Evolutionary conservation across 2,113 vertebrate species (phyloP), one percentile per base, ranked within the genome.

Genomic region (Tympanuchus pallidicinctus): DNA sequence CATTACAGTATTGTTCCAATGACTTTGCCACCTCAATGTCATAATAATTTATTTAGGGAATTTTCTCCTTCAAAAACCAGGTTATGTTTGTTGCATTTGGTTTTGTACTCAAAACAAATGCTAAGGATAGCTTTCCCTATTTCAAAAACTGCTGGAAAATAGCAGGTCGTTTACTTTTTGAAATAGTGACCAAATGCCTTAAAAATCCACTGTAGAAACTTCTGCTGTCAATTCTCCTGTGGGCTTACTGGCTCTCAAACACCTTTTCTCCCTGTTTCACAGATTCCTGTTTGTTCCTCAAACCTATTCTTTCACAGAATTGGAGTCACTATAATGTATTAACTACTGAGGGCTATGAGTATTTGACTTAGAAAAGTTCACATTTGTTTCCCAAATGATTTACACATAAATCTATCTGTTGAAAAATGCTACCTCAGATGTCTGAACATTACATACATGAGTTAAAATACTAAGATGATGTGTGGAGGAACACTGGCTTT

Each of bases 191-290:
- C 27, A 30, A 76, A 17, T 75, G 71, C 52, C 20, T 90, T 61
- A 83, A 36, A 11, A 2, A 10, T 40, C 38, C 75, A 40, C 12
- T 13, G 64, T 28, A 52, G 11, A 72, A 67, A 72, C 40, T 74
- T n/a, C 42, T 75, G n/a, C 24, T 81, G 22, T 32, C 42, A 11
- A 7, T 10, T 66, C 13, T 63, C 38, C 27, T 38, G 0, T 10
- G 32, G 56, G 32, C 19, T 88, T 73, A 70, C 12, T 50, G 50
- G 15, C 4, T 86, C 43, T 60, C 30, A 5, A 71, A 66, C 5
- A 19, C 8, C 11, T 24, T 22, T 19, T 9, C 3, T 10, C n/a
- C 0, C 2, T 18, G 12, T 34, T 13, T 38, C 65, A 52, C 13
- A 25, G 30, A 80, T 28, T 67, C 21, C 15, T 16, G 15, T 36